Evolutionary conservation across 2,888 invertebrate genomes (phyloP).

Genomic region (Leptinotarsa haldemani): DNA sequence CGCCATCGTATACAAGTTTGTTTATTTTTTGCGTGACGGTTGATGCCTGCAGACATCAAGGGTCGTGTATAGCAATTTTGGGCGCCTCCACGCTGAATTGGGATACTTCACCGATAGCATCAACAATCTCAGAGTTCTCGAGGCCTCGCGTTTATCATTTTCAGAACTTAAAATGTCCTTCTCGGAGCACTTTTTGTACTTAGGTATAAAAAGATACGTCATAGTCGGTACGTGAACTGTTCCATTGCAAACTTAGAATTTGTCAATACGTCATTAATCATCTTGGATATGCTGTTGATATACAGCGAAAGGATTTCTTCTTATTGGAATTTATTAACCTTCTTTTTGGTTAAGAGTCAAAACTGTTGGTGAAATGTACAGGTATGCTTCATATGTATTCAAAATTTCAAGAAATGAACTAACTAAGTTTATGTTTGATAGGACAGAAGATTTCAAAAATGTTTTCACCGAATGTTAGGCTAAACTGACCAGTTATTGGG

Average conservation of each 20-base stretch:
- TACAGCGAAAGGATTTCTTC: too few species aligned
- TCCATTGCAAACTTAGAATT: slow-evolving; percentile 10
- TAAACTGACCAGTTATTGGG: too few species aligned
- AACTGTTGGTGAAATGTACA: too few species aligned
- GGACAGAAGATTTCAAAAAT: too few species aligned
- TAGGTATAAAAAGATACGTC: slow-evolving; percentile 44
- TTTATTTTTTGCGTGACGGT: slow-evolving; percentile 58
- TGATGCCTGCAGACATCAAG: slow-evolving; percentile 60
- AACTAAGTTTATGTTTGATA: too few species aligned
- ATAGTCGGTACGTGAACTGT: slow-evolving; percentile 11
- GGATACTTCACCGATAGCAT: slow-evolving; percentile 64
- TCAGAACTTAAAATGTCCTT: slow-evolving; percentile 59
- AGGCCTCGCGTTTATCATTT: slow-evolving; percentile 64
- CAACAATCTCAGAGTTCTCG: slow-evolving; percentile 64
- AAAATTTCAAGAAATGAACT: too few species aligned
- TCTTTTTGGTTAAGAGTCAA: too few species aligned
- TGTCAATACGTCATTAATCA: slow-evolving; percentile 18
- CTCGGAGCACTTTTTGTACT: slow-evolving; percentile 40
- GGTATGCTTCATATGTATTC: too few species aligned
- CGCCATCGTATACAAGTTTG: slow-evolving; percentile 55
- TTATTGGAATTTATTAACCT: too few species aligned
- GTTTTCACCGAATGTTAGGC: too few species aligned
- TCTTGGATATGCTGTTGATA: neutral
- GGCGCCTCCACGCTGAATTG: slow-evolving; percentile 63
- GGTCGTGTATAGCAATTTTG: slow-evolving; percentile 63